A percentile compares a stretch with the other conserved stretches of the same genome.
phyloP scores from a whole-genome alignment of 2,888 invertebrate genomes.

The Cataglyphis albicans region DNA sequence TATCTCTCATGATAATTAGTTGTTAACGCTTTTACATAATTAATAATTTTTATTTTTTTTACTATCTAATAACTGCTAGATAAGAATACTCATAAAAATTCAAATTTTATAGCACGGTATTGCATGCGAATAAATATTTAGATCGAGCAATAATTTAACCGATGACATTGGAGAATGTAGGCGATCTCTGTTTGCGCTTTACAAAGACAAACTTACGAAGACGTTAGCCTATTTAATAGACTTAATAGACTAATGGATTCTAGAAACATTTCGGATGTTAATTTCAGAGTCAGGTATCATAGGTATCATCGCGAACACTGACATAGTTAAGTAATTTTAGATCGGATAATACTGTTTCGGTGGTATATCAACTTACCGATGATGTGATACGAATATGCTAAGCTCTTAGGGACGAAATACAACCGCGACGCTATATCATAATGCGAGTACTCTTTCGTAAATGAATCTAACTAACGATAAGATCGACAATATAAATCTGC shows the following conservation, averaged over 20 bases:
- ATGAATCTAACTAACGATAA: not conserved
- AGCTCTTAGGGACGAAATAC: not conserved
- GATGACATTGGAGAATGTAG: not conserved
- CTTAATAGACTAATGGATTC: conserved; percentile 19
- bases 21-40: not conserved
- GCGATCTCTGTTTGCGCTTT: not conserved
- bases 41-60: not conserved
- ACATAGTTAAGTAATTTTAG: conserved; percentile 48
- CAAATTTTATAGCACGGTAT: not conserved
- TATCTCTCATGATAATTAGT: not conserved
- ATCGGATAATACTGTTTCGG: conserved; percentile 40
- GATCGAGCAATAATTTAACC: not conserved
- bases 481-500: not conserved
- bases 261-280: conserved; percentile 29
- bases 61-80: not conserved
- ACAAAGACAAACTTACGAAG: not conserved
- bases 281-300: conserved; percentile 37
- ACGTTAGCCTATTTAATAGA: not conserved
- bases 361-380: conserved; percentile 38
- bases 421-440: not conserved
- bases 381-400: conserved; percentile 12
- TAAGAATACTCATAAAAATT: not conserved
- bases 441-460: not conserved
- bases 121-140: conserved; percentile 6
- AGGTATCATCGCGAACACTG: conserved; percentile 35